These are phyloP conservation scores for Peromyscus melanophrys DNA, from an alignment of 2,797 vertebrate species.

Conservation along the genomic window DNA sequence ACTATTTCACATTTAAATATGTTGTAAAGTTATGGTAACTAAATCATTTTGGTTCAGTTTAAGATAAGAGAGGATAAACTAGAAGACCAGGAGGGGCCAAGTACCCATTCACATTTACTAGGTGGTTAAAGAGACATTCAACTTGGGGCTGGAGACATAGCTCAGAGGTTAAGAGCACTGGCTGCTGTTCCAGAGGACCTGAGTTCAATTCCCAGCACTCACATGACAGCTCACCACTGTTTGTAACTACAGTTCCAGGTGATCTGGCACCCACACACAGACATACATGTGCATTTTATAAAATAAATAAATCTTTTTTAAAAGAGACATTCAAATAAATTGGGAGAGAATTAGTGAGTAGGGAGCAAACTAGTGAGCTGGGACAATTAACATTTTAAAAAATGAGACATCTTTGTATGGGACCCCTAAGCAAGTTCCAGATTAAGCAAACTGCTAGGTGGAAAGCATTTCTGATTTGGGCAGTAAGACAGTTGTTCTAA, in stretches of 20 bases:
- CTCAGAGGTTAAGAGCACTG: neutral
- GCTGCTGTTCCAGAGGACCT: neutral
- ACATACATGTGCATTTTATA: neutral
- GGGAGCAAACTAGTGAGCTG: neutral
- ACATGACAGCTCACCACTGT: neutral
- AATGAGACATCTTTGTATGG: neutral
- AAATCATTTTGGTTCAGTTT: constrained; percentile 49
- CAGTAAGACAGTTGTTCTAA: neutral
- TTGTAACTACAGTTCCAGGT: neutral
- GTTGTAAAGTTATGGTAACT: neutral
- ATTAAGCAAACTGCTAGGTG: neutral
- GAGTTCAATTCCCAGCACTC: neutral
- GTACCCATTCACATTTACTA: neutral
- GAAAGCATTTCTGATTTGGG: constrained; percentile 24
- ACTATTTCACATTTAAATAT: constrained; percentile 22
- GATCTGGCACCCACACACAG: neutral
- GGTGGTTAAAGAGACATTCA: constrained; percentile 6
- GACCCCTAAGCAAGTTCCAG: constrained; percentile 35
- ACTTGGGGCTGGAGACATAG: neutral
- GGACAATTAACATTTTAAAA: neutral
- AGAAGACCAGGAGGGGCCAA: constrained; percentile 7
- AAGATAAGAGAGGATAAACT: neutral
- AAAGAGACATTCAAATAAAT: neutral
- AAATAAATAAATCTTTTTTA: neutral
- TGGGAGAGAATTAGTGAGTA: neutral